Conservation (phyloP, 2,797 vertebrate genomes). For the Parauchenoglanis ngamensis region DNA sequence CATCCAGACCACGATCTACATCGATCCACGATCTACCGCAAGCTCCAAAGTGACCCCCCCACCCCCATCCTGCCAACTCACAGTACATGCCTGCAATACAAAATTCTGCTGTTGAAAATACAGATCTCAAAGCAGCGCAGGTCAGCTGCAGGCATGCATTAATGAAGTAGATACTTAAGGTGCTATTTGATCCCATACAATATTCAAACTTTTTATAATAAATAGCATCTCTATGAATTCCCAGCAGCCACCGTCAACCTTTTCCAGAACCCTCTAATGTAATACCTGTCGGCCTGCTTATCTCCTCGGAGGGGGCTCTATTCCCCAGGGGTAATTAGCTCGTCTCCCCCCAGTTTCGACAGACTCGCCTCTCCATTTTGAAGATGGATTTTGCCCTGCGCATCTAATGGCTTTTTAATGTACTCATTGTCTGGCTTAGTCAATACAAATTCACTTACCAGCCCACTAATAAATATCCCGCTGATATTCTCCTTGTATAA, state of each 20-base stretch:
- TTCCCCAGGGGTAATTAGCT: slow-evolving; percentile 46
- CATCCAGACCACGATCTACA: neutral
- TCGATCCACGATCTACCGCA: too few relatives aligned
- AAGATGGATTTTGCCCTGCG: slow-evolving; percentile 49
- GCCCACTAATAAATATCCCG: slow-evolving; percentile 53
- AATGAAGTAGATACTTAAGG: neutral
- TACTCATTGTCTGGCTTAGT: slow-evolving; percentile 56
- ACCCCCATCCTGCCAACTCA: neutral
- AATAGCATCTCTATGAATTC: slow-evolving; percentile 17
- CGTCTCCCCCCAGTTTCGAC: neutral
- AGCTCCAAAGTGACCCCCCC: too few relatives aligned
- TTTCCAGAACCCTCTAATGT: slow-evolving; percentile 18
- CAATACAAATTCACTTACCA: slow-evolving; percentile 62
- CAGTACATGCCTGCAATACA: too few relatives aligned
- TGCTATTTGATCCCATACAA: neutral
- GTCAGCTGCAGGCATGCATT: neutral
- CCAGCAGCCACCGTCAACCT: slow-evolving; percentile 16
- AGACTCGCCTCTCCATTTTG: slow-evolving; percentile 38
- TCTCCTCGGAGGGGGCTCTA: slow-evolving; percentile 7
- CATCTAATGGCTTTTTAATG: slow-evolving; percentile 64
- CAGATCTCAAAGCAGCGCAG: neutral
- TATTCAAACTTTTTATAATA: neutral
- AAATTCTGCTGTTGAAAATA: neutral
- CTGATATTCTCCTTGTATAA: slow-evolving; percentile 52
- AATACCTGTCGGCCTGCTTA: slow-evolving; percentile 39